Base-by-base conservation (phyloP, 1,140 invertebrate species). In the Sycophaga agraensis region DNA sequence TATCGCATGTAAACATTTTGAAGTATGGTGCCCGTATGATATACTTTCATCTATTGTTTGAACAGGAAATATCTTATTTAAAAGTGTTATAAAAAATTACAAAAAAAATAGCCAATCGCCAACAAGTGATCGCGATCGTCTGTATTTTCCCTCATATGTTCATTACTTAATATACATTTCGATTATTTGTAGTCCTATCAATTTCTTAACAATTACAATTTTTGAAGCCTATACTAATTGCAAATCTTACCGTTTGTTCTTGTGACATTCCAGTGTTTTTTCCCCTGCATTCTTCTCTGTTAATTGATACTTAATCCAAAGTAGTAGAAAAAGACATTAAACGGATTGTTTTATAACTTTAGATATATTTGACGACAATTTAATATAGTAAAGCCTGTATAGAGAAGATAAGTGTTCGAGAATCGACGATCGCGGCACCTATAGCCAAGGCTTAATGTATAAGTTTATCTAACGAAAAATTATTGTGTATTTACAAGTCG, bases 41-140 rank as follows among this genome's bases (percentile, higher is more conserved):
- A 66, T 73, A 70, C 51, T 54, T 59, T 59, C 66, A 65, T 58
- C 7, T 21, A 55, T 67, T 67, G 64, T 45, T 39, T 21, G 17
- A 56, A 11, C 49, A 35, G 4, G 6, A 56, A 46, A 24, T 26
- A 16, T 34, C 12, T 2, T 24, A 26, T 26, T 2, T 3, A 5
- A 46, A 14, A 24, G n/a, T 14, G 6, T 8, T 8, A 4, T 8
- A 21, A n/a, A 45, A 42, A 45, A 28, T 28, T 12, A 45, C 11
- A 49, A 51, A 34, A 39, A 53, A 45, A 22, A 45, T 40, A 22
- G 35, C 17, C 11, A 21, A 16, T 12, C 22, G 28, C 46, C 37
- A 55, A 28, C 26, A 24, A 28, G 21, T 49, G 14, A 12, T 31
- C 24, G 31, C 51, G 34, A 21, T 63, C 24, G 42, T 56, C 35